Evolutionary conservation across 2,888 invertebrate species (phyloP).

Genomic region (Sarcophaga caerulescens): DNA sequence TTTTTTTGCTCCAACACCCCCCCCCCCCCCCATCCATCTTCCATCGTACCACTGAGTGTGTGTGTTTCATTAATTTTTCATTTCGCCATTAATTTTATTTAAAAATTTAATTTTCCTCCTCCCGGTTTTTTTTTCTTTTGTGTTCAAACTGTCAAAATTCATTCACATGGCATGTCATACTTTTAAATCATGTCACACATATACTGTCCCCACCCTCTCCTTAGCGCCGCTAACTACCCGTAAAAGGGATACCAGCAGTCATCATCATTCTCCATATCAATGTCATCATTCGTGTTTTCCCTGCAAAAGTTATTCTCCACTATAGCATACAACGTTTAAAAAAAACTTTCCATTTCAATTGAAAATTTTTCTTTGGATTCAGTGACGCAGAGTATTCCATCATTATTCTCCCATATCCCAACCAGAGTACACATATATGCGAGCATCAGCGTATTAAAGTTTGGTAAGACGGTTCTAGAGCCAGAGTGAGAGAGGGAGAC

Average conservation of each 20-base stretch:
- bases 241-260: no score
- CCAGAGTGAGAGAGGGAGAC: no score
- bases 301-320: not conserved
- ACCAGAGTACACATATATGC: no score
- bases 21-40: no score
- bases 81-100: not conserved
- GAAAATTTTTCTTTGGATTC: not conserved
- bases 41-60: fast-evolving
- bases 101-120: not conserved
- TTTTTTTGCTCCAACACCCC: no score
- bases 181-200: not conserved
- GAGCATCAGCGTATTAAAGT: no score
- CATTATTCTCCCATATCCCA: not conserved
- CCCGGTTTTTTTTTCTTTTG: not conserved
- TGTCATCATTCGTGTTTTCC: not conserved
- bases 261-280: not conserved
- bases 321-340: not conserved
- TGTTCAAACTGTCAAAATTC: not conserved
- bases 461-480: no score
- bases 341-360: not conserved
- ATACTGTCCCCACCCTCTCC: no score
- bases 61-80: no score
- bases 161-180: not conserved
- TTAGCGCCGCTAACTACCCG: no score
- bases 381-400: not conserved